phyloP scores from a whole-genome alignment of 2,888 invertebrate genomes.

The Mythimna lalbum region DNA sequence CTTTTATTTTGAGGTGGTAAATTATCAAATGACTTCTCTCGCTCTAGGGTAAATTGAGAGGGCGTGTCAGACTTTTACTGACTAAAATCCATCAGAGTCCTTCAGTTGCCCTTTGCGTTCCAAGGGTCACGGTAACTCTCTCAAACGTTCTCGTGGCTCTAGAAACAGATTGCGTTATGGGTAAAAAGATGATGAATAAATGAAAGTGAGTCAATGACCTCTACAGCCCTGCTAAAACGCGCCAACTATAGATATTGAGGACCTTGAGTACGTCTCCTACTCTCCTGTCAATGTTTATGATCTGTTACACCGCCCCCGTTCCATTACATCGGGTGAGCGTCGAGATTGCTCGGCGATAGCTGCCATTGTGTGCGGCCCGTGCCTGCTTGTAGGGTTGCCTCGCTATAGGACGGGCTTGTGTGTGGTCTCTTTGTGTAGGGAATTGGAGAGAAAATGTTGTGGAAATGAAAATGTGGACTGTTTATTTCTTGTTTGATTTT shows the following conservation, averaged over 20 bases:
- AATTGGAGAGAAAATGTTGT: background rate
- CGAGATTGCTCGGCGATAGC: constrained; percentile 75
- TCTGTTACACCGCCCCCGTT: constrained; percentile 70
- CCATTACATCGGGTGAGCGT: constrained; percentile 72
- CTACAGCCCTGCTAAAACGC: background rate
- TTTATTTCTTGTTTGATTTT: background rate
- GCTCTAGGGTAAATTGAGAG: too few relatives aligned
- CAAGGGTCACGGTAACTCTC: too few relatives aligned
- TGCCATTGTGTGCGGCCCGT: constrained; percentile 75
- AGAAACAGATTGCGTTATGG: too few relatives aligned
- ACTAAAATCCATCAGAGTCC: too few relatives aligned
- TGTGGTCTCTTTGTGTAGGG: constrained; percentile 42
- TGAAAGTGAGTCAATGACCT: background rate
- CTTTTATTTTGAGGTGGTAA: too few relatives aligned
- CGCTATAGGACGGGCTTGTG: constrained; percentile 7
- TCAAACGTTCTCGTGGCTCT: too few relatives aligned
- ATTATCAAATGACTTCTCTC: too few relatives aligned
- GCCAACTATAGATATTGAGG: constrained; percentile 22
- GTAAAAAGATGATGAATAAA: background rate
- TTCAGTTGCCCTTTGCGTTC: too few relatives aligned
- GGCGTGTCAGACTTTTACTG: too few relatives aligned
- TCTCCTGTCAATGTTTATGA: constrained; percentile 72
- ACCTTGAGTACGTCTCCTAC: constrained; percentile 69
- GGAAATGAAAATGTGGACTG: background rate
- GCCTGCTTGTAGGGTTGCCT: constrained; percentile 65